Conservation (phyloP, 1,140 invertebrate species). For the Drosophila truncata region DNA sequence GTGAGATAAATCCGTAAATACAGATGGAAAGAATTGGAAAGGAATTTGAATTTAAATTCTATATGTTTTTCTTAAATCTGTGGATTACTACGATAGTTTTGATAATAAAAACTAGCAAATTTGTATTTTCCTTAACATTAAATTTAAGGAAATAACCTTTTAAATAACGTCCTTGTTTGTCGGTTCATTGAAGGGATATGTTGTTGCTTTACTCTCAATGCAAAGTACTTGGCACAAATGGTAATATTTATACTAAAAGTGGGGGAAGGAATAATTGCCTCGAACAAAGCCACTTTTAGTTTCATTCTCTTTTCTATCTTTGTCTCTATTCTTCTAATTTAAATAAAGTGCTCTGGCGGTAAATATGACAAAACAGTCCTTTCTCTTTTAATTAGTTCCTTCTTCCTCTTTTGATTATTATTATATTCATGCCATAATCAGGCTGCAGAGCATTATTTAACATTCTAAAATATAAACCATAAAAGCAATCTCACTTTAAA, state of each 20-base stretch:
- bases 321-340: conserved; percentile 9
- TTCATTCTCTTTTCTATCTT: neutral
- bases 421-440: neutral
- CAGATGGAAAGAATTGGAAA: neutral
- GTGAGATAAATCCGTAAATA: neutral
- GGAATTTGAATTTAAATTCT: neutral
- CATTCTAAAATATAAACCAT: neutral
- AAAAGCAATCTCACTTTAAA: no score
- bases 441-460: no score
- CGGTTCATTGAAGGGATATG: neutral
- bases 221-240: conserved; percentile 5
- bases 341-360: conserved; percentile 5
- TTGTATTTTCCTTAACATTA: neutral
- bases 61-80: neutral
- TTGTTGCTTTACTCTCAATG: neutral
- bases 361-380: conserved; percentile 10
- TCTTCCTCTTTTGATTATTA: neutral
- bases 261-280: neutral
- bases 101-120: no score
- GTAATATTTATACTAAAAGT: neutral
- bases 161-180: neutral
- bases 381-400: neutral
- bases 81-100: no score
- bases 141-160: no score
- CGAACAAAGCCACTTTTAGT: conserved; percentile 7